Conservation (phyloP, 2,797 vertebrate genomes). For the Argyrosomus regius region DNA sequence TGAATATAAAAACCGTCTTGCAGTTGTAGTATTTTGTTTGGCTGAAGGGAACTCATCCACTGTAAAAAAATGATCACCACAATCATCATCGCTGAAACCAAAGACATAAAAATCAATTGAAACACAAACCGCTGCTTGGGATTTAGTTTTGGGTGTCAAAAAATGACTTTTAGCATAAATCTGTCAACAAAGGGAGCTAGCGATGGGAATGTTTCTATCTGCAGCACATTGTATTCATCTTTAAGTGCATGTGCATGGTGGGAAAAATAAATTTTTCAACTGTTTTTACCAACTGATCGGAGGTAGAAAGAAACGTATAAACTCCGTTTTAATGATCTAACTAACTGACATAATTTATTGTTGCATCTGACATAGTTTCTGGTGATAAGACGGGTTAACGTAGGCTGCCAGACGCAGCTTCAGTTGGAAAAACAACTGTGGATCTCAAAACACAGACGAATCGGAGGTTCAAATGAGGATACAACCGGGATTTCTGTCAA, state of each 20-base stretch:
- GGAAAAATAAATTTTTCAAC: neutral
- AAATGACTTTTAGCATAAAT: neutral
- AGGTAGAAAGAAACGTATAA: neutral
- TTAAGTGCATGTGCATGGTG: neutral
- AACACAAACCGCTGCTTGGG: neutral
- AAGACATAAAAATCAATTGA: neutral
- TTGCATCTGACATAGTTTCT: neutral
- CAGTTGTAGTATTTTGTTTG: neutral
- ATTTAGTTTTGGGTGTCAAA: neutral
- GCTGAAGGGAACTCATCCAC: neutral
- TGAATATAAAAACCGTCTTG: neutral
- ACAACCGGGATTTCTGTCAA: conserved; percentile 30
- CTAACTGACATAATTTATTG: neutral
- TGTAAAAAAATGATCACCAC: neutral
- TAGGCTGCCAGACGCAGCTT: neutral
- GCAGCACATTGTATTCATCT: neutral
- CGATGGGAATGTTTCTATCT: neutral
- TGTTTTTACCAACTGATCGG: neutral
- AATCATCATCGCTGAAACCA: neutral
- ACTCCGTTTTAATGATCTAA: neutral
- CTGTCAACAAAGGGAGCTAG: neutral
- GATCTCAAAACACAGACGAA: conserved; percentile 10
- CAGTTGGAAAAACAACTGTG: neutral
- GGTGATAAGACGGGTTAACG: neutral
- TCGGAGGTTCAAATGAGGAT: conserved; percentile 66